Base-by-base conservation (phyloP, 2,797 vertebrate species). In the Myotis daubentonii region DNA sequence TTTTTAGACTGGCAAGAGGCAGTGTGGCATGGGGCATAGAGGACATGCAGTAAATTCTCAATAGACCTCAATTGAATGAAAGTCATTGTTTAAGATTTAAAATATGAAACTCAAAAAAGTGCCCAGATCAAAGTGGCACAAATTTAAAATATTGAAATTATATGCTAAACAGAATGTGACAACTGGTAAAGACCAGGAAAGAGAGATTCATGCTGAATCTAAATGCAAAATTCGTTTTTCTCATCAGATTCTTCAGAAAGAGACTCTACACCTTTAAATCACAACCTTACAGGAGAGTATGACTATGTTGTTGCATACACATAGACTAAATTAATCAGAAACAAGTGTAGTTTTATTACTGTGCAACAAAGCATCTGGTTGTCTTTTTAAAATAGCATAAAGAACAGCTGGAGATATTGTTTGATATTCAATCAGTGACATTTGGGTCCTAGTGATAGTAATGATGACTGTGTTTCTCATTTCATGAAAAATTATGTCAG, bases 271-370 rank as follows among this genome's bases (percentile, higher is more conserved):
- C 28, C 47, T 75, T n/a, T 20, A 49, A 75, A 49, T 75, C 44
- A 75, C 28, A 75, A 49, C 72, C 30, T 75, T n/a, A 49, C 44
- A 75, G 28, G 47, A n/a, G 17, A n/a, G 30, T 49, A 75, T 30
- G 28, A 49, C 49, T 75, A 22, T 49, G 44, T 75, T 51, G 30
- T 49, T 15, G 10, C 28, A 51, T 11, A 75, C 9, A 75, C 72
- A 75, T 51, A 75, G 9, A 75, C 72, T 75, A 49, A 49, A n/a
- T 75, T 75, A n/a, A 49, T 75, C n/a, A 75, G n/a, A 51, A 49
- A 12, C 11, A 62, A 62, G n/a, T 33, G n/a, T 66, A 66, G 30
- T 66, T 66, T 66, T 51, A 75, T 49, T 49, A 75, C 75, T 79
- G 4, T 60, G 8, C 15, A 66, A 25, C 1, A 60, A 85, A 70